Evolutionary conservation across 1,140 invertebrate species (phyloP).

Genomic region (Drosophila lacteicornis): DNA sequence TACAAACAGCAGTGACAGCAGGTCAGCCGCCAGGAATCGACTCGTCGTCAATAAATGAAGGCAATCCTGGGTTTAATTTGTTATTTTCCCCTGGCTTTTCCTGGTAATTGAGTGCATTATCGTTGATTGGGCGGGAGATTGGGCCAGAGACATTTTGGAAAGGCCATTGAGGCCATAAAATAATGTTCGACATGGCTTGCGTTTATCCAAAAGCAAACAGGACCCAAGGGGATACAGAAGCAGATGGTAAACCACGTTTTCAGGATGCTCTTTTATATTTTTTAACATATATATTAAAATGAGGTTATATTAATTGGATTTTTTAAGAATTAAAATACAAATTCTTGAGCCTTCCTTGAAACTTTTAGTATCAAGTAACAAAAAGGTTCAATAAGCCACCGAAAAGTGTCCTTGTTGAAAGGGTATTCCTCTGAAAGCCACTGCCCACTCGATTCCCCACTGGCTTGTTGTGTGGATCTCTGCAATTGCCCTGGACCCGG

Average conservation of each 20-base stretch:
- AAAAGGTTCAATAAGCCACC: too few relatives aligned
- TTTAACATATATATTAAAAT: too few relatives aligned
- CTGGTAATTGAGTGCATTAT: constrained; percentile 80
- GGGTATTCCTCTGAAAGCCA: not conserved
- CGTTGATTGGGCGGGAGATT: constrained; percentile 65
- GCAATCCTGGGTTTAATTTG: constrained; percentile 33
- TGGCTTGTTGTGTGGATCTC: constrained; percentile 1
- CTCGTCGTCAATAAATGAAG: constrained; percentile 27
- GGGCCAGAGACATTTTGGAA: constrained; percentile 45
- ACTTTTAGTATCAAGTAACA: too few relatives aligned
- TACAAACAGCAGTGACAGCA: constrained; percentile 16
- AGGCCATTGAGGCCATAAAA: constrained; percentile 53
- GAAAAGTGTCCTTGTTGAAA: too few relatives aligned
- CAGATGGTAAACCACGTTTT: not conserved
- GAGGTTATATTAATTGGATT: too few relatives aligned
- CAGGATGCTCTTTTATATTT: too few relatives aligned
- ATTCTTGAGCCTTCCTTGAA: too few relatives aligned
- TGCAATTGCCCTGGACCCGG: not conserved
- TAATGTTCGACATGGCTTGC: constrained; percentile 62
- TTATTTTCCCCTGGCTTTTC: constrained; percentile 27
- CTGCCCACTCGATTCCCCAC: not conserved
- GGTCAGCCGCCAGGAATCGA: not conserved
- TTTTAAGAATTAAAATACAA: too few relatives aligned
- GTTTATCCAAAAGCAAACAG: constrained; percentile 40
- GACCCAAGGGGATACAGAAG: constrained; percentile 3